These are phyloP conservation scores for Syrmaticus mikado DNA, from an alignment of 2,113 vertebrate genomes.

Conservation along the genomic window DNA sequence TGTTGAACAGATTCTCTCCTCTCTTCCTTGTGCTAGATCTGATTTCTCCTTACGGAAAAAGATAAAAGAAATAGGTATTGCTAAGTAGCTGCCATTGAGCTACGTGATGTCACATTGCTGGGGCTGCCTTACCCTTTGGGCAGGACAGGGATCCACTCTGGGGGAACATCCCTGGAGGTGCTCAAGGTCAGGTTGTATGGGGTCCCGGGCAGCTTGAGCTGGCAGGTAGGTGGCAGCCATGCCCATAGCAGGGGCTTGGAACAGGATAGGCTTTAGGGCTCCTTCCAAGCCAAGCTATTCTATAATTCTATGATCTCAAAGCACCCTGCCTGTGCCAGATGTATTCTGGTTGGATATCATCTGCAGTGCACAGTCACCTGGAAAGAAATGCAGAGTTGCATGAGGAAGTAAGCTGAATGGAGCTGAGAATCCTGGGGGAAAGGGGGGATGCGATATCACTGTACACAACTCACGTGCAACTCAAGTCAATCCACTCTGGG, in stretches of 20 bases:
- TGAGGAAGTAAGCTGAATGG: not conserved
- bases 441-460: not conserved
- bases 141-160: not conserved
- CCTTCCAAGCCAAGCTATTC: not conserved
- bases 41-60: not conserved
- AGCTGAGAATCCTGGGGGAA: not conserved
- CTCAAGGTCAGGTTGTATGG: not conserved
- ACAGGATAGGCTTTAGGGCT: not conserved
- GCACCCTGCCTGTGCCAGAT: not conserved
- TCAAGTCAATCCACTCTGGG: conserved; percentile 27
- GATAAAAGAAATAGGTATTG: not conserved
- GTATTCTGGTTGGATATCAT: not conserved
- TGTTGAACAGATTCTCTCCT: conserved; percentile 9
- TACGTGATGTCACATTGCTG: not conserved
- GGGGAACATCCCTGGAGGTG: not conserved
- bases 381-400: not conserved
- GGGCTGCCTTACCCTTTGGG: not conserved
- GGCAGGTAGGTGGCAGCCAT: too few species aligned
- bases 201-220: not conserved
- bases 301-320: not conserved
- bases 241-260: not conserved
- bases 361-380: not conserved
- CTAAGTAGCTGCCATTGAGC: not conserved
- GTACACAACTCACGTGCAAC: not conserved
- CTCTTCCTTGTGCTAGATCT: not conserved